phyloP scores from a whole-genome alignment of 2,797 vertebrate genomes.

The Pelodytes ibericus region DNA sequence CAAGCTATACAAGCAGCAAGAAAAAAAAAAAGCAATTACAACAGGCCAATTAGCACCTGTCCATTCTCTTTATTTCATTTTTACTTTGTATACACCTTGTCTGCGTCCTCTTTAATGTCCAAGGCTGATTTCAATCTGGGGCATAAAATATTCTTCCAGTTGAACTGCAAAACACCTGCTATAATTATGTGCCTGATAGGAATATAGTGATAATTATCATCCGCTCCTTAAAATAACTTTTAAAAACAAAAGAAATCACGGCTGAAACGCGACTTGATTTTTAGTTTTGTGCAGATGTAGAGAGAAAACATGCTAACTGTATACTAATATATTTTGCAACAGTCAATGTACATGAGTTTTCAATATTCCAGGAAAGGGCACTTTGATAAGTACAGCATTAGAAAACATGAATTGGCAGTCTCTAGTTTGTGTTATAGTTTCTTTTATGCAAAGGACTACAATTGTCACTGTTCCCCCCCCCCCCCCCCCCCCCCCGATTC shows the following conservation, averaged over 20 bases:
- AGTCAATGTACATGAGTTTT: constrained; percentile 39
- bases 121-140: constrained; percentile 11
- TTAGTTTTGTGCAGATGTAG: constrained; percentile 37
- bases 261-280: constrained; percentile 37
- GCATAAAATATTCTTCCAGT: constrained; percentile 11
- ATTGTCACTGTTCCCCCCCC: constrained; percentile 61
- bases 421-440: constrained; percentile 61
- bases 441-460: constrained; percentile 60
- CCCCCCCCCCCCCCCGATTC: no score
- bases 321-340: constrained; percentile 5
- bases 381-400: constrained; percentile 53
- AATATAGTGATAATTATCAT: constrained; percentile 37
- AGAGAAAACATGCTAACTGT: constrained; percentile 22
- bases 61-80: neutral
- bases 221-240: constrained; percentile 38
- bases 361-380: constrained; percentile 34
- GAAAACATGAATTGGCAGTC: constrained; percentile 55
- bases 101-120: neutral
- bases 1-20: neutral
- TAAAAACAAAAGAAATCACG: constrained; percentile 42
- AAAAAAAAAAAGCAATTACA: neutral
- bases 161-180: constrained; percentile 39
- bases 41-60: neutral
- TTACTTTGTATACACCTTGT: constrained; percentile 9
- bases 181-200: constrained; percentile 30